Percentiles rank a stretch among this genome's conserved stretches.
These are phyloP conservation scores for Podarcis raffonei DNA, from an alignment of 2,113 vertebrate species.

Conservation along the genomic window DNA sequence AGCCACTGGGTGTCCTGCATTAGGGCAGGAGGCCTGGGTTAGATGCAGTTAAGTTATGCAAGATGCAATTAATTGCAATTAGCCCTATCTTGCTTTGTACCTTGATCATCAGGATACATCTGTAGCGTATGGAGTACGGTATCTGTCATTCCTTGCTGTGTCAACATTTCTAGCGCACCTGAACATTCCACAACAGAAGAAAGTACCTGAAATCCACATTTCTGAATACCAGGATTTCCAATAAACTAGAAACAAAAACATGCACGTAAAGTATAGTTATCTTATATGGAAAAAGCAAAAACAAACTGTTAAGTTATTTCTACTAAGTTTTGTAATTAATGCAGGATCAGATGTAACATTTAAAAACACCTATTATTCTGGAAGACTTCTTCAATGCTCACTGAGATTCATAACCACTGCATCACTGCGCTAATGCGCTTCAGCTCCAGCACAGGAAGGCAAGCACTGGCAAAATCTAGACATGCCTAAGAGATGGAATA, in stretches of 20 bases:
- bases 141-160: conserved; percentile 89
- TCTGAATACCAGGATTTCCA: conserved; percentile 85
- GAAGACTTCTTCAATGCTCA: conserved; percentile 14
- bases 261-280: conserved; percentile 37
- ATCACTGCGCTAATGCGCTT: background rate
- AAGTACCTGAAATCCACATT: conserved; percentile 86
- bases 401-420: background rate
- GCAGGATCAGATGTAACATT: background rate
- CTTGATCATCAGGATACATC: conserved; percentile 89
- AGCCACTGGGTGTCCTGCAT: background rate
- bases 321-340: background rate
- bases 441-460: background rate
- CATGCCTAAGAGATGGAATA: background rate
- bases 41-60: no score
- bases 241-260: conserved; percentile 82
- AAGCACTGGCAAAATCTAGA: background rate
- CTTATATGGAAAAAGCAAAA: conserved; percentile 5
- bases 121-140: conserved; percentile 88
- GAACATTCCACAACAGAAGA: conserved; percentile 82
- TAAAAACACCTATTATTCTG: background rate
- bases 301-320: accelerated
- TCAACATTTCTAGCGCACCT: conserved; percentile 85
- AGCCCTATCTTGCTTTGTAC: conserved; percentile 64
- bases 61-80: background rate
- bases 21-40: background rate